Conservation (phyloP, 35 echinoderm and acorn worm species). For the Chiridota heheva region DNA sequence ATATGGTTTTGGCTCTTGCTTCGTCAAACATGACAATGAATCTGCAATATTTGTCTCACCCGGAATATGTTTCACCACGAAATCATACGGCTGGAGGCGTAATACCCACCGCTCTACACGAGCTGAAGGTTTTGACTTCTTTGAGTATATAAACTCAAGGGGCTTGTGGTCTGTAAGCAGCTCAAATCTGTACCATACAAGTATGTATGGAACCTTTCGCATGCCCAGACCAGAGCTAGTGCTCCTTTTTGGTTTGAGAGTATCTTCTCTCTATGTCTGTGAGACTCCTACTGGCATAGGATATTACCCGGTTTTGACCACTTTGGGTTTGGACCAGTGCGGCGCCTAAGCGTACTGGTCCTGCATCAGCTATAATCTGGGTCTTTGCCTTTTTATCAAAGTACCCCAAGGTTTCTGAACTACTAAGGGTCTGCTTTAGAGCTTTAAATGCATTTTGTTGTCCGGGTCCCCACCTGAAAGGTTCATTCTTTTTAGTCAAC, state of each 20-base stretch:
- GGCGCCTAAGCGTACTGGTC: slow-evolving; percentile 54
- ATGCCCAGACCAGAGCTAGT: slow-evolving; percentile 51
- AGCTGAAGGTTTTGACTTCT: slow-evolving; percentile 35
- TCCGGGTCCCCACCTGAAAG: slow-evolving; percentile 38
- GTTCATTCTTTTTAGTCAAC: slow-evolving; percentile 44
- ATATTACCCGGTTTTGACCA: neutral
- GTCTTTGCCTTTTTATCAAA: slow-evolving; percentile 52
- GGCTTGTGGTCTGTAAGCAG: slow-evolving; percentile 54
- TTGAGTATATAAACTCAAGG: slow-evolving; percentile 33
- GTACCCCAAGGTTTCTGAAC: slow-evolving; percentile 43
- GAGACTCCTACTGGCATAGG: slow-evolving; percentile 39
- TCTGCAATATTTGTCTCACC: slow-evolving; percentile 43
- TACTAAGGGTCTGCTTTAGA: slow-evolving; percentile 43
- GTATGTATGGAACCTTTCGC: slow-evolving; percentile 51
- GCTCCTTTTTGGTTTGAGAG: slow-evolving; percentile 58
- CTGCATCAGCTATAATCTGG: slow-evolving; percentile 43
- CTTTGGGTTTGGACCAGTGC: slow-evolving; percentile 24
- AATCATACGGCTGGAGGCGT: slow-evolving; percentile 49
- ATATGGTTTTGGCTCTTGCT: neutral
- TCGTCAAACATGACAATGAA: slow-evolving; percentile 13
- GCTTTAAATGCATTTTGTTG: slow-evolving; percentile 32
- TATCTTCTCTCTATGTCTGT: slow-evolving; percentile 52
- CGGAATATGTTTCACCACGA: slow-evolving; percentile 37
- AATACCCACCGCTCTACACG: slow-evolving; percentile 62
- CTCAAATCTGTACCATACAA: slow-evolving; percentile 51